Base-by-base conservation (phyloP, 2,797 vertebrate species). In the Prionace glauca region DNA sequence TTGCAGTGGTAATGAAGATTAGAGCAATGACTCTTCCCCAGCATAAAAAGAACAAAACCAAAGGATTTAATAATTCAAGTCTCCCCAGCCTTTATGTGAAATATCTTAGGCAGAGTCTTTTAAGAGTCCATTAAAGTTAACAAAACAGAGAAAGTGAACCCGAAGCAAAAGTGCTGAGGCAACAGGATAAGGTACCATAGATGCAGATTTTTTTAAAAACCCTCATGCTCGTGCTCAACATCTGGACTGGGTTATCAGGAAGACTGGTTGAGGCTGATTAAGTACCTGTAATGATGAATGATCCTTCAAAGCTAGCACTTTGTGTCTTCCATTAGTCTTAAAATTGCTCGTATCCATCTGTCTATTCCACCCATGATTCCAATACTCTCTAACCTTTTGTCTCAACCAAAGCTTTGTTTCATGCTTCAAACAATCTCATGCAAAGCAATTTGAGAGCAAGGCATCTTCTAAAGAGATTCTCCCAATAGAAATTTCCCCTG, bases 281-380 rank as follows among this genome's bases (percentile, higher is more conserved):
- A 45, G 22, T 41, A 69, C 65, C 65, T 69, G 90, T 69, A 18
- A 20, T 92, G 62, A 92, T 92, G 90, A 69, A 92, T 22, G 90
- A 92, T 69, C n/a, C 62, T 92, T 92, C n/a, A 69, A 92, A 92
- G 20, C 65, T 41, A 41, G 90, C n/a, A 69, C 65, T 92, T 92
- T 69, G 65, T 65, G 22, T 92, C 90, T 67, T 92, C 90, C n/a
- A 41, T 92, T 41, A 20, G 90, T 69, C 56, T 90, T n/a, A 90
- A 90, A 62, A 32, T 60, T 90, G 56, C 56, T 29, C 20, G 56
- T 24, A 92, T 36, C 18, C 90, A 92, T 92, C n/a, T 92, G 90
- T 67, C 65, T 41, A 67, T 92, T 69, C n/a, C 41, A 69, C 36
- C 90, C 36, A 56, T 69, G 67, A 26, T 69, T 69, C 20, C n/a